Conservation (phyloP, 1,140 invertebrate genomes). For the Brachionus paranguensis region DNA sequence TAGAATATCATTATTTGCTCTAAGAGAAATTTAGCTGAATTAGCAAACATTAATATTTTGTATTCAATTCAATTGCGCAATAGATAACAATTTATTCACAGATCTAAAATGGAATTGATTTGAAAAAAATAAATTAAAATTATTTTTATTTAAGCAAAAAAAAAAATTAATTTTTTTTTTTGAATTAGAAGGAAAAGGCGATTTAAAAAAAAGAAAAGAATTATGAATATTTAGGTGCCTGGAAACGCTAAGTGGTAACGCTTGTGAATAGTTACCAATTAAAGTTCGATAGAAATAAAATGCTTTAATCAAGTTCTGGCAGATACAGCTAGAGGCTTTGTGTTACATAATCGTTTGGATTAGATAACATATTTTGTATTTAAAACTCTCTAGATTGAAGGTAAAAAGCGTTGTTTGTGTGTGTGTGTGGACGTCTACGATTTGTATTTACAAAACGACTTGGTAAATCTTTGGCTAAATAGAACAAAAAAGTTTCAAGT, state of each 20-base stretch:
- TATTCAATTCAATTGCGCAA: not conserved
- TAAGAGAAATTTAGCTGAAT: not conserved
- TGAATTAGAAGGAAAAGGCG: not conserved
- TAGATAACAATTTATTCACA: not conserved
- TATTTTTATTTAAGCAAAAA: not conserved
- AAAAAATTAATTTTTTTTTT: not conserved
- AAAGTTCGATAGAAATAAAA: not conserved
- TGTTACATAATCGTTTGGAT: not conserved
- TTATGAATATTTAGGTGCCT: not conserved
- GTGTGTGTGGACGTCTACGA: not conserved
- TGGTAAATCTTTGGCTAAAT: not conserved
- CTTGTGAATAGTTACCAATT: not conserved
- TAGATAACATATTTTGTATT: not conserved
- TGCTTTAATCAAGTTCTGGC: not conserved
- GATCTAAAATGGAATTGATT: not conserved
- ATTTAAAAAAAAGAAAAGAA: not conserved
- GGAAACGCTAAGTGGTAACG: not conserved
- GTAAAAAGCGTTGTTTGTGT: not conserved
- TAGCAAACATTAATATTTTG: not conserved
- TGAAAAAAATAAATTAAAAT: not conserved
- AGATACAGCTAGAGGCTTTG: not conserved
- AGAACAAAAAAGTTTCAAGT: not conserved
- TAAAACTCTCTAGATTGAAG: not conserved
- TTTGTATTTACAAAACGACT: not conserved
- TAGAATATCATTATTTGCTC: not conserved